Evolutionary conservation across 2,113 vertebrate genomes (phyloP).

Genomic region (Myxocyprinus asiaticus): DNA sequence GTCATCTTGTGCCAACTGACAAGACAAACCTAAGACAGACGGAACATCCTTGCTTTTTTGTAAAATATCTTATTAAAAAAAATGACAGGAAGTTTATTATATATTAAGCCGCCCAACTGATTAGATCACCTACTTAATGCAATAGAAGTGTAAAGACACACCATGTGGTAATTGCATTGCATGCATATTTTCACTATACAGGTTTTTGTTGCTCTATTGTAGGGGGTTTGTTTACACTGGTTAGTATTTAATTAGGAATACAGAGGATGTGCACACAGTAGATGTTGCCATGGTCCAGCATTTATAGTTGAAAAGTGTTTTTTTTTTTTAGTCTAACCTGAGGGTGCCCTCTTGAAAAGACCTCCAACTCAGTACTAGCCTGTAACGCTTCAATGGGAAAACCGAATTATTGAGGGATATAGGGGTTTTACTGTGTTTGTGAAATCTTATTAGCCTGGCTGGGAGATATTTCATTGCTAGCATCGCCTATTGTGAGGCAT

Average conservation of each 20-base stretch:
- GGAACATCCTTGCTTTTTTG: too few species aligned
- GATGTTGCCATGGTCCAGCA: constrained; percentile 6
- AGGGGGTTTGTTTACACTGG: constrained; percentile 1
- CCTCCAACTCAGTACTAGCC: constrained; percentile 1
- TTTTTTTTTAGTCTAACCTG: constrained; percentile 18
- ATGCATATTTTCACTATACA: background rate
- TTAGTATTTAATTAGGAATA: constrained; percentile 8
- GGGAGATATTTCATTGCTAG: constrained; percentile 39
- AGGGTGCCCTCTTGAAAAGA: constrained; percentile 21
- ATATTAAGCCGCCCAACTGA: too few species aligned
- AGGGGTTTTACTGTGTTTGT: constrained; percentile 37
- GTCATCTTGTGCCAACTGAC: too few species aligned
- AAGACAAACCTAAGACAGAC: too few species aligned
- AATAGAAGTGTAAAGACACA: constrained; percentile 2
- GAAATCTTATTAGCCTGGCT: constrained; percentile 43
- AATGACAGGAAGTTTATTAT: too few species aligned
- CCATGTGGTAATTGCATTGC: constrained; percentile 14
- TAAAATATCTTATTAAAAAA: too few species aligned
- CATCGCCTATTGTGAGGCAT: constrained; percentile 31
- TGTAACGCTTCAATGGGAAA: constrained; percentile 19
- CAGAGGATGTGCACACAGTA: background rate
- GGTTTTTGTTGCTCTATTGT: background rate
- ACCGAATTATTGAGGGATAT: constrained; percentile 32
- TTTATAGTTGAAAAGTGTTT: constrained; percentile 22
- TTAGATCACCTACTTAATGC: too few species aligned